Evolutionary conservation across 1,140 invertebrate genomes (phyloP).

Genomic region (Kradibia gibbosae): DNA sequence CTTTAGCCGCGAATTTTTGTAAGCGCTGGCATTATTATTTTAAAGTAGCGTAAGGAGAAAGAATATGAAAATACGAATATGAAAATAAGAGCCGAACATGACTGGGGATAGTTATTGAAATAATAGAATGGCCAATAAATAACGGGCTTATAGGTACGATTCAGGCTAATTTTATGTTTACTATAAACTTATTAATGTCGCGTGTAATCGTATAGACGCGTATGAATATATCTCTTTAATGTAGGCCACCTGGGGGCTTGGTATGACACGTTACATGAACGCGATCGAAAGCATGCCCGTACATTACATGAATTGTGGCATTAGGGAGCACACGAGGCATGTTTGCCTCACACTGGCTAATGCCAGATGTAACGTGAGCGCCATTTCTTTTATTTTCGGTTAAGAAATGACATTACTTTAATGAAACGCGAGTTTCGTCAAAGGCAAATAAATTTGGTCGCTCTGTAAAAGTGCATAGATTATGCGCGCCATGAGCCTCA

Average conservation of each 20-base stretch:
- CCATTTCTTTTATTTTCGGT: neutral
- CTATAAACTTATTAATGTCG: neutral
- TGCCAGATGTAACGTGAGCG: neutral
- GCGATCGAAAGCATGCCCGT: neutral
- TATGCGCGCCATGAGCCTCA: too few species aligned
- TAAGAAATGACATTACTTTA: too few species aligned
- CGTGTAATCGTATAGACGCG: neutral
- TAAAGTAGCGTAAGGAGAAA: too few species aligned
- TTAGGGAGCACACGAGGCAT: neutral
- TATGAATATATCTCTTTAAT: neutral
- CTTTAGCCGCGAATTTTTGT: too few species aligned
- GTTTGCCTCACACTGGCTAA: neutral
- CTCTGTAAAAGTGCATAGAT: too few species aligned
- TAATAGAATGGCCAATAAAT: neutral
- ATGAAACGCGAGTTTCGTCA: too few species aligned
- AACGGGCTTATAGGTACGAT: neutral
- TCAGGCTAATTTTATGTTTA: neutral
- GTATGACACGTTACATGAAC: neutral
- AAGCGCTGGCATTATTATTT: too few species aligned
- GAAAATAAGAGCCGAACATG: too few species aligned
- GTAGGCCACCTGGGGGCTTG: neutral
- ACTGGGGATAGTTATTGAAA: too few species aligned
- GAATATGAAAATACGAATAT: too few species aligned
- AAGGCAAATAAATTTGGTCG: too few species aligned
- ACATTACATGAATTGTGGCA: slow-evolving; percentile 1